These are phyloP conservation scores for Hemicordylus capensis DNA, from an alignment of 2,113 vertebrate genomes.

Conservation along the genomic window DNA sequence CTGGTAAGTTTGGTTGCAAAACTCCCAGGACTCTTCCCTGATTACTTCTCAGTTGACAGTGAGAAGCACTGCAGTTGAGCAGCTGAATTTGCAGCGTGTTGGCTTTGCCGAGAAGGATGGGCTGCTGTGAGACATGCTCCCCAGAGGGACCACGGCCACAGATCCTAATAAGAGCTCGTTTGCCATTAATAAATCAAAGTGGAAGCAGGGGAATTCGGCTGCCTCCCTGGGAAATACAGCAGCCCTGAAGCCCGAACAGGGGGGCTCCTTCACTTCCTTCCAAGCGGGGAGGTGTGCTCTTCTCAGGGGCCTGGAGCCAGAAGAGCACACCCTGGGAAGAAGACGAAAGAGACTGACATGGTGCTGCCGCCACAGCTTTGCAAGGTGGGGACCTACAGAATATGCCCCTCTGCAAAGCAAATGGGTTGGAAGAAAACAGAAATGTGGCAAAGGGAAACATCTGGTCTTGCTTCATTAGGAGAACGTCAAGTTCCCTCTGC, in stretches of 20 bases:
- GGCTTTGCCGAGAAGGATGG: conserved; percentile 15
- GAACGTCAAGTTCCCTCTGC: conserved; percentile 44
- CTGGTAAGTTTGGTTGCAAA: background rate
- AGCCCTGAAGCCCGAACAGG: rapidly evolving
- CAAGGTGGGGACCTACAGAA: background rate
- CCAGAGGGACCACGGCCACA: background rate
- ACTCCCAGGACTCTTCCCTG: background rate
- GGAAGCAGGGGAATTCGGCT: rapidly evolving
- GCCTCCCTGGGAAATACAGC: background rate
- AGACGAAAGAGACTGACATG: rapidly evolving
- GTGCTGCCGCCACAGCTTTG: background rate
- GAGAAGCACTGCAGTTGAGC: background rate
- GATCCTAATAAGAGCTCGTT: background rate
- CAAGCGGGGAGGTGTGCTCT: background rate
- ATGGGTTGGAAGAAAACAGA: conserved; percentile 12
- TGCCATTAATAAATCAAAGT: background rate
- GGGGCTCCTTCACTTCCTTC: rapidly evolving
- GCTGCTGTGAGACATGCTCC: background rate
- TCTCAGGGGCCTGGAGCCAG: rapidly evolving
- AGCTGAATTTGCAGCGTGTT: conserved; percentile 6
- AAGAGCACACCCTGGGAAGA: rapidly evolving
- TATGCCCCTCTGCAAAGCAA: background rate
- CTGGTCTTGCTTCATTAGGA: conserved; percentile 39
- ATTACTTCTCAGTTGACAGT: too few relatives aligned
- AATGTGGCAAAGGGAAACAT: conserved; percentile 36